These are phyloP conservation scores for Misgurnus anguillicaudatus DNA, from an alignment of 2,113 vertebrate genomes.

Conservation along the genomic window DNA sequence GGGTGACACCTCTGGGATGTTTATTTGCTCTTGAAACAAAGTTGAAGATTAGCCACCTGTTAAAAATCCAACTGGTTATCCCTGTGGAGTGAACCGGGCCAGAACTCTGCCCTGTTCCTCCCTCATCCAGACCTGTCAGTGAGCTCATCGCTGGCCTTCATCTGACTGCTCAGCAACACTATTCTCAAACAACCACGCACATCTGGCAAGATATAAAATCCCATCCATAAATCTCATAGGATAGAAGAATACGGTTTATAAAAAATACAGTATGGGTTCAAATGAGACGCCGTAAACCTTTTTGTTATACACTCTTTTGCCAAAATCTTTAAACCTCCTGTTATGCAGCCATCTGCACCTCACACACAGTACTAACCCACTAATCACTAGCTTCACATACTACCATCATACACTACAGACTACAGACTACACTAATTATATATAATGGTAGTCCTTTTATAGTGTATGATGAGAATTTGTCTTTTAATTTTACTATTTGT, in stretches of 20 bases:
- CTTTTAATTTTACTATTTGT: too few relatives aligned
- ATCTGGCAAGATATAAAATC: constrained; percentile 55
- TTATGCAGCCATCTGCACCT: constrained; percentile 45
- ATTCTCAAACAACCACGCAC: constrained; percentile 41
- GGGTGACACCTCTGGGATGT: constrained; percentile 27
- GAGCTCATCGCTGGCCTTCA: constrained; percentile 56
- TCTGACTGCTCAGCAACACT: constrained; percentile 10
- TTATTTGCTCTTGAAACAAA: constrained; percentile 31
- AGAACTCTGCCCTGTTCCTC: constrained; percentile 20
- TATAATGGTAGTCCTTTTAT: too few relatives aligned
- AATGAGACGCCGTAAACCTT: constrained; percentile 48
- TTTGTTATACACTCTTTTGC: constrained; percentile 19
- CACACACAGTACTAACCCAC: constrained; percentile 27
- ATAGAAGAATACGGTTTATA: constrained; percentile 54
- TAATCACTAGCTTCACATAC: constrained; percentile 10
- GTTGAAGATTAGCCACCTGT: constrained; percentile 60
- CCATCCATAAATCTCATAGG: constrained; percentile 41
- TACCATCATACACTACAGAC: constrained; percentile 2
- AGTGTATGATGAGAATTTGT: too few relatives aligned
- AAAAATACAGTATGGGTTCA: constrained; percentile 45
- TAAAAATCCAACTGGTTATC: constrained; percentile 46
- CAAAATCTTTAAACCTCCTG: constrained; percentile 50
- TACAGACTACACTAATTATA: too few relatives aligned
- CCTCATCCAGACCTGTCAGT: constrained; percentile 34
- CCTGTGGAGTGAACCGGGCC: constrained; percentile 24